A percentile compares a stretch with the other conserved stretches of the same genome.
Evolutionary conservation across 1,140 invertebrate genomes (phyloP).

Genomic region (Caerostris extrusa): DNA sequence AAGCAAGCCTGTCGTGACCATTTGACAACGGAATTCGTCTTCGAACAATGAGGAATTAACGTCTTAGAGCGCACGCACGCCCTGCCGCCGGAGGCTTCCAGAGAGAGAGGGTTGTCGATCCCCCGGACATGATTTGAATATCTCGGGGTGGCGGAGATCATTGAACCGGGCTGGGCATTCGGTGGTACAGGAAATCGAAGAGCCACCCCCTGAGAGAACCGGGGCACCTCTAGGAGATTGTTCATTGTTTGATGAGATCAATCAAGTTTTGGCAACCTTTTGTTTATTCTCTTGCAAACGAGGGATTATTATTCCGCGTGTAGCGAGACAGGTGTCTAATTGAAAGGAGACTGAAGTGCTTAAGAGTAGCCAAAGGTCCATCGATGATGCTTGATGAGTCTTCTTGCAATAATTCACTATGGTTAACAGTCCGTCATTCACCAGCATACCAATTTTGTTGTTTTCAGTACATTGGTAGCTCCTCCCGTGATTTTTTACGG

Average conservation of each 20-base stretch:
- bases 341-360: too few species aligned
- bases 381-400: too few species aligned
- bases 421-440: too few species aligned
- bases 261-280: background rate
- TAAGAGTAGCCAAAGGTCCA: too few species aligned
- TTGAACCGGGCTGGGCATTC: background rate
- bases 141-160: background rate
- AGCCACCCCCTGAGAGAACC: conserved; percentile 29
- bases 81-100: background rate
- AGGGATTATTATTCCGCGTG: background rate
- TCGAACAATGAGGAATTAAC: conserved; percentile 59
- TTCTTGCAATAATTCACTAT: too few species aligned
- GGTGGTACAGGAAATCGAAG: conserved; percentile 47
- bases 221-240: background rate
- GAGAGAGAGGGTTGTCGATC: conserved; percentile 33
- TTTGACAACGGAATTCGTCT: conserved; percentile 16
- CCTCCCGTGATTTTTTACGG: too few species aligned
- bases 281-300: background rate
- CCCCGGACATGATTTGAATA: conserved; percentile 57
- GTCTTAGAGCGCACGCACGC: conserved; percentile 42
- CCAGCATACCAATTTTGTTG: too few species aligned
- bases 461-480: too few species aligned
- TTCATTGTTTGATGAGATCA: background rate
- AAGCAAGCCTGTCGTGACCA: conserved; percentile 6
- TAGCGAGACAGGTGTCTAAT: too few species aligned